Evolutionary conservation across 2,113 vertebrate species (phyloP).

Genomic region (Oxyruncus cristatus): DNA sequence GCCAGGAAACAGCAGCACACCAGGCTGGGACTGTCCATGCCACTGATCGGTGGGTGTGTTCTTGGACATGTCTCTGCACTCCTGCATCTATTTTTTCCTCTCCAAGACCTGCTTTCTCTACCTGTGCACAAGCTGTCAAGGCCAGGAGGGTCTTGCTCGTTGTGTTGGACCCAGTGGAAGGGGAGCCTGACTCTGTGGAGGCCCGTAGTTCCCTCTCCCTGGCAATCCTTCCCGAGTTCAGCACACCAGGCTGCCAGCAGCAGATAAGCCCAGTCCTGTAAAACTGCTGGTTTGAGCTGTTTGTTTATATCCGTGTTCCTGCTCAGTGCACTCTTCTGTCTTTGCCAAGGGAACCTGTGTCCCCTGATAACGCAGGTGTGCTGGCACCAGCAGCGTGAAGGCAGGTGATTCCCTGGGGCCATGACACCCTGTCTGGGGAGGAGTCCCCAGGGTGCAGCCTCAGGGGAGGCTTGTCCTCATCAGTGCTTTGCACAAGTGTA

Average conservation of each 20-base stretch:
- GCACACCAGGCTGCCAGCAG: background rate
- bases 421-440: background rate
- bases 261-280: background rate
- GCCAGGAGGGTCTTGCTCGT: accelerated
- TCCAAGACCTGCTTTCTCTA: background rate
- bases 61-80: background rate
- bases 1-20: background rate
- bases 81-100: background rate
- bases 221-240: background rate
- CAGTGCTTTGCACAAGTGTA: background rate
- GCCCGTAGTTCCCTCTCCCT: accelerated
- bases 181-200: background rate
- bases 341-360: background rate
- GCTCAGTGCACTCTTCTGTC: background rate
- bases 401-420: background rate
- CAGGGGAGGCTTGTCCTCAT: accelerated
- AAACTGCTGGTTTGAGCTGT: background rate
- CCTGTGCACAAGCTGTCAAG: background rate
- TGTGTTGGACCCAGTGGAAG: background rate
- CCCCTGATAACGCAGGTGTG: background rate
- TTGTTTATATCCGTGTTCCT: accelerated
- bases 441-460: background rate
- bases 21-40: background rate
- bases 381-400: background rate
- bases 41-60: accelerated